Evolutionary conservation across 1,140 invertebrate species (phyloP), one percentile per base, ranked within the genome.

Genomic region (Gonioctena quinquepunctata): DNA sequence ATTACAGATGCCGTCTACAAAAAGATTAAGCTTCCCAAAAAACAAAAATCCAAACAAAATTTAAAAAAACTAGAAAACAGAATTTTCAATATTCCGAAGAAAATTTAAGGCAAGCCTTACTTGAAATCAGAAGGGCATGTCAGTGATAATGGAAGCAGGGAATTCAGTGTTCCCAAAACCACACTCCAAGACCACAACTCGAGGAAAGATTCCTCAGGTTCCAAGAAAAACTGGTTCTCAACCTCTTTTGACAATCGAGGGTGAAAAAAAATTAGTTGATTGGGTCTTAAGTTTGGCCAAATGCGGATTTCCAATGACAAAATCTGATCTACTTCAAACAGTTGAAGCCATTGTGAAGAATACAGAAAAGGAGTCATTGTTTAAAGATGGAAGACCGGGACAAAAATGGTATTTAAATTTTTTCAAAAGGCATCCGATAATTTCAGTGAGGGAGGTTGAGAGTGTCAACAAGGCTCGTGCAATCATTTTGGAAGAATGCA

Each of bases 331-430:
- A n/a, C n/a, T 61, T 6, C 16, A 13, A 13, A 33, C 59, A n/a
- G 59, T 61, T 33, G 21, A 61, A 26, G 26, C 16, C 27, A 54
- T 61, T 18, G 25, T 42, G 1, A 27, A 26, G 18, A 26, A 13
- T 8, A n/a, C 11, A 42, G n/a, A 42, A 11, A 42, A 42, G n/a
- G 8, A 61, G 33, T 11, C n/a, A 28, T 18, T 18, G 21, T 61
- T 75, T 73, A 74, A 61, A 61, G 26, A 61, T 61, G 59, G 25
- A 19, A 22, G 13, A 22, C 59, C 59, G 28, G 48, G 54, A 27
- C 25, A 16, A 1, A 33, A 16, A 28, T 70, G 62, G 68, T 70
- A 57, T 66, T 6, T 4, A 25, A 57, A 59, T 23, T 65, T 70
- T 70, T 59, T 70, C 6, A 54, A 19, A 33, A 25, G 61, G 18